phyloP scores from a whole-genome alignment of 2,888 invertebrate genomes.

The Scaptomyza polygonia region DNA sequence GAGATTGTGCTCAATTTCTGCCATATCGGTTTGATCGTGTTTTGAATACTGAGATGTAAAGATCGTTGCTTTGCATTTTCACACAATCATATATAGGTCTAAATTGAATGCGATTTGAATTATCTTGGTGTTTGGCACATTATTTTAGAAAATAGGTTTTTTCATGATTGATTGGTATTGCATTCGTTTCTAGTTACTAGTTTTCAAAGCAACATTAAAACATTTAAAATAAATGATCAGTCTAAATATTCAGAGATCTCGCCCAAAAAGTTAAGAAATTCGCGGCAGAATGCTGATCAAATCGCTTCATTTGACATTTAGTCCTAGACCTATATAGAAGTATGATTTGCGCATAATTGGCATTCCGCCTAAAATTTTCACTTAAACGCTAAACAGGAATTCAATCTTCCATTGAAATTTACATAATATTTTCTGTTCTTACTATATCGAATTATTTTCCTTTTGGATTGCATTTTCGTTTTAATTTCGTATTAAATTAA shows the following conservation, averaged over 20 bases:
- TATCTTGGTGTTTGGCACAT: constrained; percentile 5
- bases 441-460: constrained; percentile 37
- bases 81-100: constrained; percentile 19
- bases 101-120: constrained; percentile 4
- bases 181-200: constrained; percentile 9
- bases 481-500: constrained; percentile 71
- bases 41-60: constrained; percentile 68
- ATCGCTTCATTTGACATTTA: constrained; percentile 1
- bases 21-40: constrained; percentile 6
- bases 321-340: constrained; percentile 13
- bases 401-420: constrained; percentile 53
- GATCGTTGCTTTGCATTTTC: constrained; percentile 36
- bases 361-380: constrained; percentile 49
- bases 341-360: constrained; percentile 11
- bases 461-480: constrained; percentile 10
- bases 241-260: constrained; percentile 55
- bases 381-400: constrained; percentile 73
- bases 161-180: constrained; percentile 21
- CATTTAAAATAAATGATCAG: constrained; percentile 43
- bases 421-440: constrained; percentile 29
- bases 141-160: constrained; percentile 1
- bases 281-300: constrained; percentile 20
- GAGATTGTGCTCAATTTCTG: neutral
- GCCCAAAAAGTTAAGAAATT: constrained; percentile 24
- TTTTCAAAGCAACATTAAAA: constrained; percentile 22